Evolutionary conservation across 2,797 vertebrate genomes (phyloP).

Genomic region (Enteromius unitaeniatus): DNA sequence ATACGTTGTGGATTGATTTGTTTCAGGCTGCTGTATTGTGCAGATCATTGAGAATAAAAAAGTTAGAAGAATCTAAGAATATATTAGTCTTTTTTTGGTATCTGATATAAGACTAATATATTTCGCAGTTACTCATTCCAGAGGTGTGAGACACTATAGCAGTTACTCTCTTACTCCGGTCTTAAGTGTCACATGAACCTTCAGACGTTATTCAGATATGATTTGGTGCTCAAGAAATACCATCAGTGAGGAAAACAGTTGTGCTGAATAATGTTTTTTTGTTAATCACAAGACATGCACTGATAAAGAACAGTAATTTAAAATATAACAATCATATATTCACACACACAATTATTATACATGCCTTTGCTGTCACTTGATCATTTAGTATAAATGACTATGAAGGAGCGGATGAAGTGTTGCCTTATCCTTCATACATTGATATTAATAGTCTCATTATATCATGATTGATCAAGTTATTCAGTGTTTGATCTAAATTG

Average conservation of each 20-base stretch:
- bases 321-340: not conserved
- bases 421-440: no score
- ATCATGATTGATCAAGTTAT: no score
- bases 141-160: no score
- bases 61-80: not conserved
- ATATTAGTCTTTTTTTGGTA: not conserved
- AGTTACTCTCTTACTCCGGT: not conserved
- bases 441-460: no score
- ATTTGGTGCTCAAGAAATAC: not conserved
- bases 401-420: no score
- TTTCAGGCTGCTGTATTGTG: not conserved
- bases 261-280: not conserved
- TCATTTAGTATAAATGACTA: not conserved
- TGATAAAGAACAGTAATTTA: not conserved
- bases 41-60: slow-evolving; percentile 17
- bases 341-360: not conserved
- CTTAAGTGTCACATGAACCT: not conserved
- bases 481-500: no score
- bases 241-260: not conserved
- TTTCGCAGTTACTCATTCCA: no score
- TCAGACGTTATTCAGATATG: not conserved
- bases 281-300: not conserved
- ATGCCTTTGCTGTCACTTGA: not conserved
- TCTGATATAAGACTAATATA: not conserved
- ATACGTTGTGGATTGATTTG: not conserved